A percentile compares a stretch with the other conserved stretches of the same genome.
Conservation (phyloP, 2,888 invertebrate species). For the Dicyrtoma fusca region DNA sequence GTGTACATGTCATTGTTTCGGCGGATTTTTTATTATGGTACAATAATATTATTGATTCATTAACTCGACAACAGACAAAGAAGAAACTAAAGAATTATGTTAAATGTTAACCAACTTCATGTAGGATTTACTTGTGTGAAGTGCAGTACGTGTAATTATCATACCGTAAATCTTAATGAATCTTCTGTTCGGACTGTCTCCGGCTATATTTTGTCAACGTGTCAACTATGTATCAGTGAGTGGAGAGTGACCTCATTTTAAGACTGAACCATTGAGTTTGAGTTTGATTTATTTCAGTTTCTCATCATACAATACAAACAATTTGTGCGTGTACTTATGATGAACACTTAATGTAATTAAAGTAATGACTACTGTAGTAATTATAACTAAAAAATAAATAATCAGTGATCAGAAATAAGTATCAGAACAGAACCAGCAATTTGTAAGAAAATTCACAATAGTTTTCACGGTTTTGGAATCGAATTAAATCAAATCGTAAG, state of each 20-base stretch:
- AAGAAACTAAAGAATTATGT: background rate
- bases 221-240: conserved; percentile 9
- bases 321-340: background rate
- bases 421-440: no score
- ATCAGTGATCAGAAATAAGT: background rate
- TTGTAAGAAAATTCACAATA: no score
- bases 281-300: background rate
- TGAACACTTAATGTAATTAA: background rate
- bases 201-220: no score
- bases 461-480: no score
- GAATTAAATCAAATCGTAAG: no score
- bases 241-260: conserved; percentile 30
- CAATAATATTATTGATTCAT: no score
- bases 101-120: background rate
- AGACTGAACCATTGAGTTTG: conserved; percentile 22
- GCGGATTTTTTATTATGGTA: no score
- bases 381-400: background rate
- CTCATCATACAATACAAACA: background rate
- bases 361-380: no score
- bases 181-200: conserved; percentile 1
- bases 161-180: background rate
- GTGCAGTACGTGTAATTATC: background rate
- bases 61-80: background rate
- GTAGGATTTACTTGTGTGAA: background rate
- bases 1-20: no score